These are phyloP conservation scores for Parasteatoda lunata DNA, from an alignment of 2,888 invertebrate genomes.

Conservation along the genomic window DNA sequence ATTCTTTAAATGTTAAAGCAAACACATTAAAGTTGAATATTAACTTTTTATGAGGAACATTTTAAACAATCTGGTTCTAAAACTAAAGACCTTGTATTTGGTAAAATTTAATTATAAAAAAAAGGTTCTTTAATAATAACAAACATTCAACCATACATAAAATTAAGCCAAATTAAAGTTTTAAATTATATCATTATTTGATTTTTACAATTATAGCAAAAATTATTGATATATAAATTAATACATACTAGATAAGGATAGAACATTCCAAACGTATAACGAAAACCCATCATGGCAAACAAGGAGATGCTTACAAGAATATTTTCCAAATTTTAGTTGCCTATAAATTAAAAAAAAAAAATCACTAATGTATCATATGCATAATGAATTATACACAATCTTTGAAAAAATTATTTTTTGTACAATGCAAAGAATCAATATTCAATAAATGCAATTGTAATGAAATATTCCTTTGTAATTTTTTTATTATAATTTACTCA, in stretches of 20 bases:
- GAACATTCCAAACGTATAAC: conserved; percentile 60
- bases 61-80: no score
- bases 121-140: background rate
- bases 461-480: no score
- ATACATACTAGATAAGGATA: conserved; percentile 53
- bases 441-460: no score
- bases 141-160: background rate
- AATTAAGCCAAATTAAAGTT: background rate
- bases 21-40: no score
- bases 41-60: no score
- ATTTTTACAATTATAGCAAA: background rate
- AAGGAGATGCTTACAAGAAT: conserved; percentile 37
- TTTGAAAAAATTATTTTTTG: no score
- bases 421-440: no score
- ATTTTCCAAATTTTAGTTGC: conserved; percentile 57
- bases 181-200: background rate
- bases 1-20: no score
- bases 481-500: no score
- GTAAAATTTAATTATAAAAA: background rate
- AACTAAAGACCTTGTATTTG: no score
- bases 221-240: conserved; percentile 2
- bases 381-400: background rate
- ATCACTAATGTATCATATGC: background rate
- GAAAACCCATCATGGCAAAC: conserved; percentile 41
- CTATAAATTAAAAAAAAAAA: conserved; percentile 19